Percentiles rank a stretch among this genome's conserved stretches.
Evolutionary conservation across 2,888 invertebrate species (phyloP).

Genomic region (Masnerella sp.): DNA sequence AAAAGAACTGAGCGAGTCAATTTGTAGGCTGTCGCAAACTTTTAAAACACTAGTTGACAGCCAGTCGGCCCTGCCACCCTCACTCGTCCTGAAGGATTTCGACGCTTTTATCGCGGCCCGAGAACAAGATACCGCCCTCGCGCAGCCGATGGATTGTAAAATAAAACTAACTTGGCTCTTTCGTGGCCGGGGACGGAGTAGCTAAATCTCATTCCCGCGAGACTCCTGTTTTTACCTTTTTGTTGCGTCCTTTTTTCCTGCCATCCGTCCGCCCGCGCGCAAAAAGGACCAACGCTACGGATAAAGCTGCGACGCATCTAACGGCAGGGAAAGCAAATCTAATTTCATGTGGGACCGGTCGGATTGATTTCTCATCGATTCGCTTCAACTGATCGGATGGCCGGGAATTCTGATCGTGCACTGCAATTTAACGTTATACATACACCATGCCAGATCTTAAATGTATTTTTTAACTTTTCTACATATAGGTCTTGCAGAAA

Average conservation of each 20-base stretch:
- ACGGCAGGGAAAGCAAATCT: slow-evolving; percentile 22
- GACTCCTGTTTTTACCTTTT: slow-evolving; percentile 66
- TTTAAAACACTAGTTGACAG: slow-evolving; percentile 78
- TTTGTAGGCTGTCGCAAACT: slow-evolving; percentile 78
- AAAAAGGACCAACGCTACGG: slow-evolving; percentile 18
- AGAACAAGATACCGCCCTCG: slow-evolving; percentile 64
- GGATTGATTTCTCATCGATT: slow-evolving; percentile 28
- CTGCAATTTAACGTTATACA: too few relatives aligned
- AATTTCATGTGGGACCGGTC: background rate
- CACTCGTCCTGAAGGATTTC: slow-evolving; percentile 68
- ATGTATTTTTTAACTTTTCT: too few relatives aligned
- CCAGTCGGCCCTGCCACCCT: slow-evolving; percentile 64
- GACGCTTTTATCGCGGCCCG: slow-evolving; percentile 47
- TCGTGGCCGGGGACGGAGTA: slow-evolving; percentile 71
- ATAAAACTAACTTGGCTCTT: slow-evolving; percentile 78
- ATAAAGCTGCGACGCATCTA: slow-evolving; percentile 20
- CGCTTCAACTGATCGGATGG: background rate
- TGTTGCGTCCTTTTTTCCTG: slow-evolving; percentile 43
- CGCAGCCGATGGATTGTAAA: slow-evolving; percentile 77
- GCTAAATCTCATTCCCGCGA: slow-evolving; percentile 76
- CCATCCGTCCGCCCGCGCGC: slow-evolving; percentile 1
- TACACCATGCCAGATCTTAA: too few relatives aligned
- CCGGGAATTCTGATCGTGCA: too few relatives aligned
- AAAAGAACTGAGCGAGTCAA: slow-evolving; percentile 78
- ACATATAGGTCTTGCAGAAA: too few relatives aligned